Base-by-base conservation (phyloP, 2,888 invertebrate species). In the Orthonychiurus folsomi region DNA sequence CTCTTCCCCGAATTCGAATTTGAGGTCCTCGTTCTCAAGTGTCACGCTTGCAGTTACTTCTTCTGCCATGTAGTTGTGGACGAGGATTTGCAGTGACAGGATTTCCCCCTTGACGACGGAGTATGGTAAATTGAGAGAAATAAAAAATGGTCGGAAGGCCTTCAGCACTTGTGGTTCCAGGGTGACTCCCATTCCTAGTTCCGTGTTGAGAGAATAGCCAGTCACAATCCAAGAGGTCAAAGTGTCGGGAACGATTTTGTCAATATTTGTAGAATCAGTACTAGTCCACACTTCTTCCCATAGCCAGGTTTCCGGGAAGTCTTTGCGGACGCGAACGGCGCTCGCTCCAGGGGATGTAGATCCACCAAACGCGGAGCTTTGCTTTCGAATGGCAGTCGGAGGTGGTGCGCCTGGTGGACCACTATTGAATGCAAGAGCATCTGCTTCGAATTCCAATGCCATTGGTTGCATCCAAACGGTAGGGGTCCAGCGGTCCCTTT, bases 41-140 rank as follows among this genome's bases (percentile, higher is more conserved):
- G 88, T 87, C 0, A 96, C 85, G 73, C 89, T 88, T 0, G 88
- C 89, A 15, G 81, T 81, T 0, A 88, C 80, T 66, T 89, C 85
- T 64, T 85, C 84, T n/a, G 61, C 64, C 78, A 91, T 81, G 73
- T 94, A 90, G 77, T 94, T 97, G 52, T 67, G 67, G 77, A 89
- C 90, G 5, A 96, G 84, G 12, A 90, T 85, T 54, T 94, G 88
- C 57, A 94, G 83, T 0, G 91, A 86, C 59, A 96, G 82, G 9
- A 89, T 86, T 80, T 99, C 97, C 23, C 93, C 94, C 66, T 86
- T 83, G 73, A 91, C 87, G n/a, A 97, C 84, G 0, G 88, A 86
- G 73, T 89, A 88, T 0, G 97, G 97, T 55, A 96, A 78, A 75
- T 93, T 89, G 5, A 93, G 82, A 12, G 86, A 84, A 52, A 95